Conservation (phyloP, 2,797 vertebrate species). For the Delichon dasypus region DNA sequence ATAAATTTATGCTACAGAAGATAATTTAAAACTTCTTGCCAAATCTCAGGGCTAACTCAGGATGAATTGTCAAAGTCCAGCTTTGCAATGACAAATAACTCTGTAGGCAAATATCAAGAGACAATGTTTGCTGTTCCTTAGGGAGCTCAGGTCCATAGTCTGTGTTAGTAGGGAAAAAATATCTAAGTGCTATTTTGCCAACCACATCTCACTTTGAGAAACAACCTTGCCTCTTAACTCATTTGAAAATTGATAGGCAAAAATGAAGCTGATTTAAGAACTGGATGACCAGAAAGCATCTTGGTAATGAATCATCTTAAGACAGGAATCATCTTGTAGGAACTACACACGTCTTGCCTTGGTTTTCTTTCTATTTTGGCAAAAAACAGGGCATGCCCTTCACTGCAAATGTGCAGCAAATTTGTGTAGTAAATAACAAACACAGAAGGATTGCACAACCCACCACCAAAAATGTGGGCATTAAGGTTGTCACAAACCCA, state of each 20-base stretch:
- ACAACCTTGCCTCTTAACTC: background rate
- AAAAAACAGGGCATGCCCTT: background rate
- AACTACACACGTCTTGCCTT: background rate
- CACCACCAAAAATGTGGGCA: background rate
- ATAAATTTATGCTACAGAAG: background rate
- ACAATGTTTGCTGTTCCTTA: background rate
- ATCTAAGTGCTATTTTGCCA: background rate
- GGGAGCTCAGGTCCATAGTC: background rate
- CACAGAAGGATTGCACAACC: background rate
- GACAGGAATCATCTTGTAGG: background rate
- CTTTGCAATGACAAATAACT: background rate
- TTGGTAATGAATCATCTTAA: background rate
- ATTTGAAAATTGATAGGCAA: background rate
- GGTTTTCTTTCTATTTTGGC: background rate
- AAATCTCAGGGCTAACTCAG: background rate
- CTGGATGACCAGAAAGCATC: background rate
- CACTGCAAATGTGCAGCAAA: background rate
- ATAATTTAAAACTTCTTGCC: background rate
- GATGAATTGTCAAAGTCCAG: conserved; percentile 2
- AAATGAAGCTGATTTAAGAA: background rate
- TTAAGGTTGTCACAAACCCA: background rate
- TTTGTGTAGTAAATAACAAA: background rate
- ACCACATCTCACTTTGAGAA: background rate
- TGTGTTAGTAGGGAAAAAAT: background rate
- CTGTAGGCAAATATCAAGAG: background rate